Evolutionary conservation across 2,113 vertebrate genomes (phyloP).

Genomic region (Clinocottus analis): DNA sequence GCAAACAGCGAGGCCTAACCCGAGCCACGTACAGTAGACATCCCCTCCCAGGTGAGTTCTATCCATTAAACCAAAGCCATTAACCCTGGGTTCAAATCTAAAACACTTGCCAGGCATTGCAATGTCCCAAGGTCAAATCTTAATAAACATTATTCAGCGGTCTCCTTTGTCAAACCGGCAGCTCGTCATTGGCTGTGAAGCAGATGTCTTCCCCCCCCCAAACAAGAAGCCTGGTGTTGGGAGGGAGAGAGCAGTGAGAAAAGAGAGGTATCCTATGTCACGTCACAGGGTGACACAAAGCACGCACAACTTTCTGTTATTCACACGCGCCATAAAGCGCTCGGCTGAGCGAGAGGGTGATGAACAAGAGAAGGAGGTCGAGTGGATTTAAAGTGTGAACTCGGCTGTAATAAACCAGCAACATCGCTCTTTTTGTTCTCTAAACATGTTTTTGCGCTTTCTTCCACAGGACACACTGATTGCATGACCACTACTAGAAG

Average conservation of each 20-base stretch:
- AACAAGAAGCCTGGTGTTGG: conserved; percentile 31
- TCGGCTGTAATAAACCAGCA: conserved; percentile 7
- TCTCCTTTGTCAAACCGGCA: conserved; percentile 8
- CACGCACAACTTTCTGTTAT: conserved; percentile 37
- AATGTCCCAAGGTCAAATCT: conserved; percentile 36
- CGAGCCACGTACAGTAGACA: conserved; percentile 12
- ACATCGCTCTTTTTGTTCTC: background rate
- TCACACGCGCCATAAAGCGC: conserved; percentile 17
- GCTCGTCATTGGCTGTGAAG: background rate
- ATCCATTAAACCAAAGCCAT: conserved; percentile 55
- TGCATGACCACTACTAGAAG: too few species aligned
- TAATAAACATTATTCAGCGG: conserved; percentile 22
- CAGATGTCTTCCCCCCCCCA: conserved; percentile 29
- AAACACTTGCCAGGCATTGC: conserved; percentile 7
- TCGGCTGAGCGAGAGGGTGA: background rate
- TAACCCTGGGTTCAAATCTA: conserved; percentile 30
- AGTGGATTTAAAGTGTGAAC: conserved; percentile 3
- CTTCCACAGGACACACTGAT: background rate
- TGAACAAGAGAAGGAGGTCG: conserved; percentile 15
- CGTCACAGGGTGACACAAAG: conserved; percentile 22
- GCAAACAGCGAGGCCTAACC: conserved; percentile 25
- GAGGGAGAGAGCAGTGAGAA: conserved; percentile 27
- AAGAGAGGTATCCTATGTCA: conserved; percentile 28
- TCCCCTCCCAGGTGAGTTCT: conserved; percentile 4
- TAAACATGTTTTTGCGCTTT: conserved; percentile 7